Conservation (phyloP, 2,888 invertebrate genomes). For the Dicycla oo region DNA sequence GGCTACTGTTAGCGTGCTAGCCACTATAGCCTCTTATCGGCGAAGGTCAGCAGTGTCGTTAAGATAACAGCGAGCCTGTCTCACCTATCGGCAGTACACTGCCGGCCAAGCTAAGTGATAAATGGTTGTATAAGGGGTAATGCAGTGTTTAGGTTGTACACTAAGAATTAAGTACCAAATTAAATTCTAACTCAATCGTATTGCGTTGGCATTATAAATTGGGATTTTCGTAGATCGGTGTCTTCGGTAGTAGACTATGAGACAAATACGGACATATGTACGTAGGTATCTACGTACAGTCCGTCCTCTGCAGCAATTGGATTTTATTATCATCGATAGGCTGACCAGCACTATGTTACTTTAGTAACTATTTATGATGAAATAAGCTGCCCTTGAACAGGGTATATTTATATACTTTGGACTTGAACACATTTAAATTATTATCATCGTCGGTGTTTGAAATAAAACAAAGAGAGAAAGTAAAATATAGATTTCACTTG, state of each 20-base stretch:
- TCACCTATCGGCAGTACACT: constrained; percentile 56
- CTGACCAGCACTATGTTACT: neutral
- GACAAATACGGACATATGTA: neutral
- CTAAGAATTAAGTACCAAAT: neutral
- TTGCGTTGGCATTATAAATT: neutral
- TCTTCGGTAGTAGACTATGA: neutral
- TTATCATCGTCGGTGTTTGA: no score
- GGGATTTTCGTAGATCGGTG: neutral
- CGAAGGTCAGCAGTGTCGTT: constrained; percentile 66
- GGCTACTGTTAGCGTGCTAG: constrained; percentile 58
- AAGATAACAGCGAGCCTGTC: constrained; percentile 62
- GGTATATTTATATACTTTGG: neutral
- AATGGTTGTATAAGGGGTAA: constrained; percentile 9
- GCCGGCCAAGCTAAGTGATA: constrained; percentile 45
- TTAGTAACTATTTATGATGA: neutral
- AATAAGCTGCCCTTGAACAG: neutral
- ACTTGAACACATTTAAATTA: neutral
- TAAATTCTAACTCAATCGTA: neutral
- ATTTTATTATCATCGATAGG: neutral
- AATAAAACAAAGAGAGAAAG: no score
- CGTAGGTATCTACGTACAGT: neutral
- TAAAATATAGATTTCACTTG: no score
- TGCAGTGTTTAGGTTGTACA: constrained; percentile 25
- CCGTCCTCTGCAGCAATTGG: neutral
- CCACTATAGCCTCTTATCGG: constrained; percentile 60